phyloP scores from a whole-genome alignment of 2,888 invertebrate genomes.

The Stomorhina lunata region DNA sequence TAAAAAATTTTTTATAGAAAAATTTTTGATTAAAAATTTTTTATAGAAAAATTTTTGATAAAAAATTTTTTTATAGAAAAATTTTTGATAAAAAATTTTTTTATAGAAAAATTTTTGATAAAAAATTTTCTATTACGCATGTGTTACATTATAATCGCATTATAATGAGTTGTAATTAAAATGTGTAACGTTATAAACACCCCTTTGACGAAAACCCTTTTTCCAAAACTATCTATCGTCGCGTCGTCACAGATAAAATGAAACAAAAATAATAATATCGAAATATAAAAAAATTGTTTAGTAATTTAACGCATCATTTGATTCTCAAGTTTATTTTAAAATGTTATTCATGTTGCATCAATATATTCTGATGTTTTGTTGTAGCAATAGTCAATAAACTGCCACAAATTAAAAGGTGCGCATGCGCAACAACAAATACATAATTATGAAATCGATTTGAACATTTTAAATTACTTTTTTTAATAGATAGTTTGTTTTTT shows the following conservation, averaged over 20 bases:
- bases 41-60: neutral
- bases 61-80: neutral
- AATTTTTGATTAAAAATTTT: neutral
- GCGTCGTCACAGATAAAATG: conserved; percentile 11
- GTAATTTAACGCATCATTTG: conserved; percentile 64
- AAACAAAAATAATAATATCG: no score
- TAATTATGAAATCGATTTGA: conserved; percentile 62
- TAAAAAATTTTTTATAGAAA: neutral
- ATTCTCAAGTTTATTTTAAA: conserved; percentile 46
- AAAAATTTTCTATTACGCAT: no score
- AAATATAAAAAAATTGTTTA: conserved; percentile 42
- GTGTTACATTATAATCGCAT: no score
- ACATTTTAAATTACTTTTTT: conserved; percentile 46
- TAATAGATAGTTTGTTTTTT: conserved; percentile 16
- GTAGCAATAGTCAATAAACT: conserved; percentile 51
- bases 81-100: neutral
- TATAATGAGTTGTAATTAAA: no score
- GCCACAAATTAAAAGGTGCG: conserved; percentile 65
- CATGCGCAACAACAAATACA: conserved; percentile 57
- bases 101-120: no score
- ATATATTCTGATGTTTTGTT: conserved; percentile 28
- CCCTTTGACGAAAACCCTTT: neutral
- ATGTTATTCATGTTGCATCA: neutral
- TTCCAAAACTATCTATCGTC: conserved; percentile 3
- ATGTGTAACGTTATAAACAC: no score